Percentiles rank a stretch among this genome's conserved stretches.
These are phyloP conservation scores for Amphiprion percula DNA, from an alignment of 2,113 vertebrate species.

Conservation along the genomic window DNA sequence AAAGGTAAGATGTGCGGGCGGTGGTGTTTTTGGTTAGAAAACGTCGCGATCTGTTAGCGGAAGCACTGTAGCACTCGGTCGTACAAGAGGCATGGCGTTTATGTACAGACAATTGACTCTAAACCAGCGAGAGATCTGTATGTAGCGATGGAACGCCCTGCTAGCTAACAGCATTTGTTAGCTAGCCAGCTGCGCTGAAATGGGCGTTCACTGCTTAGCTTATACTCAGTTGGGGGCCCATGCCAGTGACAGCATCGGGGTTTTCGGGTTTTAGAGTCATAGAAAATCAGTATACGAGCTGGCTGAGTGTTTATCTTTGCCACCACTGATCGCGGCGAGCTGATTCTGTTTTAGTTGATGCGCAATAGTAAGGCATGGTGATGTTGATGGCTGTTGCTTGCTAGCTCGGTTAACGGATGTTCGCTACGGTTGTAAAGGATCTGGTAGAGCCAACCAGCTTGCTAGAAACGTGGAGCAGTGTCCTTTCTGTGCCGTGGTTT, in stretches of 20 bases:
- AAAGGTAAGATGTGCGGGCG: conserved; percentile 79
- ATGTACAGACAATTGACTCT: background rate
- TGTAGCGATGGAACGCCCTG: conserved; percentile 53
- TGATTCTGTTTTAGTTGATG: conserved; percentile 2
- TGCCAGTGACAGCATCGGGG: conserved; percentile 1
- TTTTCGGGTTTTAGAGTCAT: background rate
- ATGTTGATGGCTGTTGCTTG: conserved; percentile 36
- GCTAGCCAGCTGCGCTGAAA: conserved; percentile 73
- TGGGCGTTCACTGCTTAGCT: conserved; percentile 80
- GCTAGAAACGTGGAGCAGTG: background rate
- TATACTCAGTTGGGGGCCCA: conserved; percentile 27
- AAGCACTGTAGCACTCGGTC: background rate
- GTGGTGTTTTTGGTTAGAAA: conserved; percentile 18
- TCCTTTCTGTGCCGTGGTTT: background rate
- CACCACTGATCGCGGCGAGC: background rate
- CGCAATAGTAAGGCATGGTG: conserved; percentile 23
- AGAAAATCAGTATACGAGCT: background rate
- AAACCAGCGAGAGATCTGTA: background rate
- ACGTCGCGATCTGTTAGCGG: background rate
- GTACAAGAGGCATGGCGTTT: fast-evolving
- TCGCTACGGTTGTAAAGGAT: conserved; percentile 19
- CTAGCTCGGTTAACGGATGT: conserved; percentile 43
- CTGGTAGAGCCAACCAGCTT: conserved; percentile 19
- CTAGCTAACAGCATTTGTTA: conserved; percentile 53
- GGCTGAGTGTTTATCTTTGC: background rate